A percentile compares a stretch with the other conserved stretches of the same genome.
Evolutionary conservation across 2,888 invertebrate species (phyloP).

Genomic region (Dichetophora obliterata): DNA sequence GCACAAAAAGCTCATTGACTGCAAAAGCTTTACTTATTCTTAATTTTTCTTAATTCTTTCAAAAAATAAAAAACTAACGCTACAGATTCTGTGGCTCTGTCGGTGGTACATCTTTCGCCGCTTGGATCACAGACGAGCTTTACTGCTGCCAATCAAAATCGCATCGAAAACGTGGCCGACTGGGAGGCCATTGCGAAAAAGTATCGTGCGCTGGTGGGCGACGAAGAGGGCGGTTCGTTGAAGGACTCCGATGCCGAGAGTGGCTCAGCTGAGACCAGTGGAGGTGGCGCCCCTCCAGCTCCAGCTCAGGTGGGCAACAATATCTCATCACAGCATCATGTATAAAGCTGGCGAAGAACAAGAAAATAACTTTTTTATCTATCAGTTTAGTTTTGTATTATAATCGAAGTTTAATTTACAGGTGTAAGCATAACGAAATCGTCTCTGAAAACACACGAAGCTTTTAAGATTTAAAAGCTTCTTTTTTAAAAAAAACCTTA

Average conservation of each 20-base stretch:
- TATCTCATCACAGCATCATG: conserved; percentile 54
- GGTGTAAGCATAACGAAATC: conserved; percentile 37
- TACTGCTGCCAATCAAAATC: conserved; percentile 77
- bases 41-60: conserved; percentile 41
- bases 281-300: conserved; percentile 52
- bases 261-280: conserved; percentile 63
- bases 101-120: conserved; percentile 85
- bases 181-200: conserved; percentile 93
- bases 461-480: neutral
- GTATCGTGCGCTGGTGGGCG: conserved; percentile 83
- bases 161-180: conserved; percentile 91
- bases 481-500: neutral
- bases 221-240: conserved; percentile 72
- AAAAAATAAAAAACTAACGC: conserved; percentile 63
- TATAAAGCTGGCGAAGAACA: neutral
- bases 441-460: neutral
- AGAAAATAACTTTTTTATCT: no score
- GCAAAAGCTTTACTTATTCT: conserved; percentile 44
- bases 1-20: neutral
- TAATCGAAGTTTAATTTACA: conserved; percentile 43
- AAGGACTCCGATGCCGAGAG: conserved; percentile 69
- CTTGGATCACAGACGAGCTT: conserved; percentile 88
- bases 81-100: conserved; percentile 81
- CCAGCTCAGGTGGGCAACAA: conserved; percentile 67
- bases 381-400: neutral